phyloP scores from a whole-genome alignment of 1,140 invertebrate species.

The Periplaneta americana region DNA sequence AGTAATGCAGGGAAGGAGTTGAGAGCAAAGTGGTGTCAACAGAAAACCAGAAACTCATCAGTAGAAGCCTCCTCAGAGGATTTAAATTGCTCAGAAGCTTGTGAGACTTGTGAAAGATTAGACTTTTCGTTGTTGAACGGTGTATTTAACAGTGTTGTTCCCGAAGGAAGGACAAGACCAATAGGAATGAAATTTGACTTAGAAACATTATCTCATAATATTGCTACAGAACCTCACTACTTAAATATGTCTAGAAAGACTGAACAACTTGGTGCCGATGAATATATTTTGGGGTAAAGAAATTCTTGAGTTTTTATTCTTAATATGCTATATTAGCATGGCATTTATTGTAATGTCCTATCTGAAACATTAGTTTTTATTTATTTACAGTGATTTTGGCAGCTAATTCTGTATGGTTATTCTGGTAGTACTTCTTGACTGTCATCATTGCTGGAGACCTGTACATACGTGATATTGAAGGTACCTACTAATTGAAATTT shows the following conservation, averaged over 20 bases:
- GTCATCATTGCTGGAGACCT: neutral
- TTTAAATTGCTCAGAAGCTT: neutral
- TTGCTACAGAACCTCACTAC: neutral
- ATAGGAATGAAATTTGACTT: neutral
- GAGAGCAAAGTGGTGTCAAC: neutral
- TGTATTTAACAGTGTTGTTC: neutral
- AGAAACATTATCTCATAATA: neutral
- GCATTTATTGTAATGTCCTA: neutral
- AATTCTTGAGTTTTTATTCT: neutral
- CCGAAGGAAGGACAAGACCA: neutral
- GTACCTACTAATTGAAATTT: too few relatives aligned
- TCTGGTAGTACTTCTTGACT: neutral
- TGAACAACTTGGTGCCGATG: neutral
- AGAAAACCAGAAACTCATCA: neutral
- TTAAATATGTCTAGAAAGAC: neutral
- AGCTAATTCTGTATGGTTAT: neutral
- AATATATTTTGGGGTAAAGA: neutral
- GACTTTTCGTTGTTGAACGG: neutral
- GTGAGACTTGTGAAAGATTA: neutral
- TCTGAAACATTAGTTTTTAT: neutral
- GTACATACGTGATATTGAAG: neutral
- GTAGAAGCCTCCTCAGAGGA: neutral
- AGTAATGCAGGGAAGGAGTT: neutral
- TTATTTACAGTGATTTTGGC: neutral
- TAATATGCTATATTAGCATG: neutral